Base-by-base conservation (phyloP, 2,113 vertebrate genomes). In the Nothocercus julius region DNA sequence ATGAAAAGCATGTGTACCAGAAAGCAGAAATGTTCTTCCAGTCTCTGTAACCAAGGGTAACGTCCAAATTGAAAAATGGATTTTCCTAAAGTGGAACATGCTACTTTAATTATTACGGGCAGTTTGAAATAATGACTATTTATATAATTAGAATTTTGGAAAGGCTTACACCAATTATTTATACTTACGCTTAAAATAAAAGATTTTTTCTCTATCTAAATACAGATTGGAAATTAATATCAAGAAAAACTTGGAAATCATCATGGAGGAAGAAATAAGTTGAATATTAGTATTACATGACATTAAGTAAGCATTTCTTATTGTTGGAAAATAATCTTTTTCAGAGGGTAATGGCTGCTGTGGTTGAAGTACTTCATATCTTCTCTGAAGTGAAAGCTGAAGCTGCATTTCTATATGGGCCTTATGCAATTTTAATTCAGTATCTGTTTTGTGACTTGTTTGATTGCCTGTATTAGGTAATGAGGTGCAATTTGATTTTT, bases 141-240 rank as follows among this genome's bases (percentile, higher is more conserved):
- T 97, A 95, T 95, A 87, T 83, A 97, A 97, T 97, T 93, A 97
- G 95, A 87, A 87, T 82, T 90, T 95, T 97, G 96, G 94, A 97
- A 89, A 83, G 59, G 53, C 32, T 90, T 76, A 53, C 56, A 87
- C n/a, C 76, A 75, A 94, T 96, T 96, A 89, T 92, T 95, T 95
- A 56, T 96, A 62, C 64, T 51, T 91, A 74, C 28, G 49, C 51
- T 68, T 82, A 93, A 66, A 78, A 61, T 22, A 70, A 87, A 19
- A 5, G 4, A 38, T 68, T 59, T 21, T 40, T 47, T 27, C 25
- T 9, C 1, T 59, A 62, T 88, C 40, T 92, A 82, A 92, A 89
- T 64, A 18, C 47, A 89, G 85, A 74, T 54, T 72, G 32, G 80
- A 92, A 94, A 88, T 59, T 53, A 93, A 95, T 90, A 85, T 45